Evolutionary conservation across 2,113 vertebrate genomes (phyloP).

Genomic region (Psephotus haematonotus): DNA sequence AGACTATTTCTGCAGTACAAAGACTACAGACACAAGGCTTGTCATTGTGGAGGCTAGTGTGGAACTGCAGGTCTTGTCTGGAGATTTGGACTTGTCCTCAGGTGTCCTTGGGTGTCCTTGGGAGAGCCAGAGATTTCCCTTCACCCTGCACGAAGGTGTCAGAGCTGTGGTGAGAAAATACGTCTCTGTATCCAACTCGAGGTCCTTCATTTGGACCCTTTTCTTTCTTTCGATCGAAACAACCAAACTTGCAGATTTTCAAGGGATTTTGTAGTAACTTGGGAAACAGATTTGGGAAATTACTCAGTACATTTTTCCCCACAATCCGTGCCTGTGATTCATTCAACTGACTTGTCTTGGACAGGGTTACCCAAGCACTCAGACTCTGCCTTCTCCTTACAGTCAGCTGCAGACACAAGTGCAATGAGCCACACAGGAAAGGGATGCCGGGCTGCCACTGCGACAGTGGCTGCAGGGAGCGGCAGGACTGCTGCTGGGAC

Average conservation of each 20-base stretch:
- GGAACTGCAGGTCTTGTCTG: background rate
- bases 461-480: conserved; percentile 36
- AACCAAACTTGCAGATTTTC: background rate
- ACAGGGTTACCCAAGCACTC: background rate
- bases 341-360: background rate
- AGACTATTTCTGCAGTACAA: background rate
- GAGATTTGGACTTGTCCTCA: background rate
- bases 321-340: background rate
- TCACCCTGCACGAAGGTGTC: rapidly evolving
- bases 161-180: background rate
- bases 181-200: background rate
- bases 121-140: background rate
- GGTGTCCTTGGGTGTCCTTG: background rate
- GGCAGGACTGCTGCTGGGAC: conserved; percentile 76
- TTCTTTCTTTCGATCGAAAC: background rate
- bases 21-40: background rate
- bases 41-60: background rate
- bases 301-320: background rate
- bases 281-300: background rate
- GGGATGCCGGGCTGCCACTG: conserved; percentile 54
- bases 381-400: background rate
- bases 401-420: conserved; percentile 78
- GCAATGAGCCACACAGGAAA: background rate
- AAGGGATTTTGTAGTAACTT: background rate
- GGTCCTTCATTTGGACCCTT: background rate